A percentile compares a stretch with the other conserved stretches of the same genome.
phyloP scores from a whole-genome alignment of 2,797 vertebrate genomes.

The Echiichthys vipera region DNA sequence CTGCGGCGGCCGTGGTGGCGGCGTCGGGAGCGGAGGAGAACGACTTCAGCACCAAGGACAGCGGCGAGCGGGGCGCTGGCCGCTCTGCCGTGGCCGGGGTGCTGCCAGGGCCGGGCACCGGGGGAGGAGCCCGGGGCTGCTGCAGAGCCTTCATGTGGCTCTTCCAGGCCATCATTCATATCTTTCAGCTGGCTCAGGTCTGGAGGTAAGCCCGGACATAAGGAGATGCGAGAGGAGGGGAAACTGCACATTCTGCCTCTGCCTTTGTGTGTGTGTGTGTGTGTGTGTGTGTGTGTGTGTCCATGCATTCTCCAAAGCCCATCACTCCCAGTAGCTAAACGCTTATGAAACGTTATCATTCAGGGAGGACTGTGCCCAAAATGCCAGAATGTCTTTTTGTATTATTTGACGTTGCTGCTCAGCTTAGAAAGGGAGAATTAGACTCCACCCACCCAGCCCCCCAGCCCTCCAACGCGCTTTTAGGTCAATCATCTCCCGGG shows the following conservation, averaged over 20 bases:
- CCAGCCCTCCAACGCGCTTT: conserved; percentile 64
- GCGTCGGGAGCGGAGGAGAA: conserved; percentile 77
- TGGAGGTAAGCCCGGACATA: conserved; percentile 88
- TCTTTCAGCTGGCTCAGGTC: conserved; percentile 94
- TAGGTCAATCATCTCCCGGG: conserved; percentile 83
- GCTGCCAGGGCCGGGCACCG: conserved; percentile 71
- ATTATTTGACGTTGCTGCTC: conserved; percentile 56
- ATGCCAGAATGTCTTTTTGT: conserved; percentile 56
- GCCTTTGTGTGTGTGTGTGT: not conserved
- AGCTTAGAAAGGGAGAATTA: conserved; percentile 43
- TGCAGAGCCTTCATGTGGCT: conserved; percentile 93
- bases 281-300: not conserved
- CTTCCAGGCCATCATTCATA: conserved; percentile 90
- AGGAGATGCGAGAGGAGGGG: conserved; percentile 7
- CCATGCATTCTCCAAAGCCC: conserved; percentile 10
- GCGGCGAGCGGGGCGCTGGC: conserved; percentile 85
- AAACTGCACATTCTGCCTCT: conserved; percentile 25
- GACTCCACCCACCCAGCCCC: conserved; percentile 70
- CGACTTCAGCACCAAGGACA: conserved; percentile 87
- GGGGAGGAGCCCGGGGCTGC: conserved; percentile 84
- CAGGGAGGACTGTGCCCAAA: conserved; percentile 44
- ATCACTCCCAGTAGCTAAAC: conserved; percentile 14
- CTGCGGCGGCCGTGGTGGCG: conserved; percentile 80
- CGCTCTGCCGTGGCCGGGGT: conserved; percentile 62
- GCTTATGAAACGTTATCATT: conserved; percentile 43